Evolutionary conservation across 2,113 vertebrate genomes (phyloP), one percentile per base, ranked within the genome.

Genomic region (Gobius niger): DNA sequence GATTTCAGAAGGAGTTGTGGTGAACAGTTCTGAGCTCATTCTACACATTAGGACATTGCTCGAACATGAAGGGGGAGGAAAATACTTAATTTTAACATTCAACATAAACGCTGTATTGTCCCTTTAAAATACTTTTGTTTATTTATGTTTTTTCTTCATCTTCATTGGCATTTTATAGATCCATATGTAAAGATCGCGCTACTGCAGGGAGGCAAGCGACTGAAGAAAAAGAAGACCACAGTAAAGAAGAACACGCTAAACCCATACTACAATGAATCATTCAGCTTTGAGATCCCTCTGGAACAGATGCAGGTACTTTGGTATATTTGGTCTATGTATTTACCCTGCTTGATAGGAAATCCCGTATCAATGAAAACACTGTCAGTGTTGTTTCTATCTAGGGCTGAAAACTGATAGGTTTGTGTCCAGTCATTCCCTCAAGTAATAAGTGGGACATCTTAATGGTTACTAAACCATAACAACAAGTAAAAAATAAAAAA

Each of bases 161-260:
- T 6, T 19, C 16, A 18, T 19, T 34, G 24, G 16, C 10, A 12
- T 18, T 63, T 56, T 78, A 13, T 83, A 99, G 98, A 99, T 91
- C 98, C 98, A 51, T 99, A 99, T 0, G 98, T 99, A 82, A 99
- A 99, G 91, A 99, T 99, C 75, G 96, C 98, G 89, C 90, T 99
- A 82, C 92, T 98, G 89, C 96, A 98, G 91, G 98, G 97, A 0
- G 98, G 98, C 14, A 99, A 99, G 81, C 91, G 96, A 52, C 92
- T 99, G 77, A 99, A 99, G 93, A 99, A 99, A 90, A 99, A 99
- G 94, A 99, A 99, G 92, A 99, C 98, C 0, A 99, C 96, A 0
- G 97, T 99, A 80, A 99, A 99, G 87, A 99, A 99, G 90, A 99
- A 99, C 91, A 98, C 96, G 0, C 82, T 99, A 73, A 99, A 99